Evolutionary conservation across 2,888 invertebrate species (phyloP).

Genomic region (Drosophila mercatorum): DNA sequence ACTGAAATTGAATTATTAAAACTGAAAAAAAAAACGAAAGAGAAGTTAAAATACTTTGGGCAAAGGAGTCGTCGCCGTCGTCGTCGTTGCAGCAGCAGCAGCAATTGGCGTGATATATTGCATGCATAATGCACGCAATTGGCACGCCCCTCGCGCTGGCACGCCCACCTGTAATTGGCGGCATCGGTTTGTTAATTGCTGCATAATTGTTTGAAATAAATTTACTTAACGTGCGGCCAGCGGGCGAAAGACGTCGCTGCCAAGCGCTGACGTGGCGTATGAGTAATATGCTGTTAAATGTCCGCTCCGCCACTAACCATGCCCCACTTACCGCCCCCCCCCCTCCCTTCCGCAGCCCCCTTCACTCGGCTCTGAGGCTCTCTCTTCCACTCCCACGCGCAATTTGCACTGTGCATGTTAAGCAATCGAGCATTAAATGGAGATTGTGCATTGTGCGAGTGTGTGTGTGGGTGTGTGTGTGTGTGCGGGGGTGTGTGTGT

Average conservation of each 20-base stretch:
- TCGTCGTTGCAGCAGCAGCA: neutral
- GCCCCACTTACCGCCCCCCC: neutral
- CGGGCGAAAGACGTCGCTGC: constrained; percentile 43
- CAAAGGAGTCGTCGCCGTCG: neutral
- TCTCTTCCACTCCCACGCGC: constrained; percentile 4
- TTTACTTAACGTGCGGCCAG: constrained; percentile 58
- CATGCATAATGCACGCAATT: constrained; percentile 63
- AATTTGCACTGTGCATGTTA: constrained; percentile 56
- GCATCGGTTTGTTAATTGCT: constrained; percentile 79
- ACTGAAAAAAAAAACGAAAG: constrained; percentile 48
- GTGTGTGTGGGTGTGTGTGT: constrained; percentile 14
- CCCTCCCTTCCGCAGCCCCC: neutral
- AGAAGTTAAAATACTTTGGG: constrained; percentile 63
- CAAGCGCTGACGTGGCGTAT: constrained; percentile 68
- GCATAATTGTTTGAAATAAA: constrained; percentile 79
- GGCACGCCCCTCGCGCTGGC: constrained; percentile 18
- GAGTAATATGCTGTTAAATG: constrained; percentile 62
- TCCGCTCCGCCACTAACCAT: constrained; percentile 16
- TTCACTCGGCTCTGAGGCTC: too few species aligned
- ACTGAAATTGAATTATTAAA: constrained; percentile 74
- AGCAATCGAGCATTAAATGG: constrained; percentile 58
- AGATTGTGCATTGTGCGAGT: constrained; percentile 51
- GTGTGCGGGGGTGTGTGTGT: constrained; percentile 12
- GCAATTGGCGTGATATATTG: constrained; percentile 58
- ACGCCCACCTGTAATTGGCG: constrained; percentile 65